phyloP scores from a whole-genome alignment of 2,888 invertebrate species.

The Holacanthella duospinosa region DNA sequence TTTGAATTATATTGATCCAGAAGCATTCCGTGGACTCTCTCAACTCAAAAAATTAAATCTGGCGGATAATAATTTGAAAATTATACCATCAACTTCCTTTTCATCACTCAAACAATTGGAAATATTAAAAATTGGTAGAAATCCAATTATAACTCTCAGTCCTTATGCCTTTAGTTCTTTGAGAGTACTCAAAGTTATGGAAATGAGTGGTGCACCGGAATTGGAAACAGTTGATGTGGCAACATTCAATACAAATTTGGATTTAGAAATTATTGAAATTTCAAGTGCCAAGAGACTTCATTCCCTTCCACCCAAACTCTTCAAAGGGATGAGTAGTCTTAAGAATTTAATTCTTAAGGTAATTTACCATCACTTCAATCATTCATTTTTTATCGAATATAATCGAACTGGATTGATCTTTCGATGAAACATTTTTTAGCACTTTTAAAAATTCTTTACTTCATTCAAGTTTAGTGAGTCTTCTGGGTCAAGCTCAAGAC shows the following conservation, averaged over 20 bases:
- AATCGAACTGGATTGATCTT: too few relatives aligned
- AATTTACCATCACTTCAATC: not conserved
- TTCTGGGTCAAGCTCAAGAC: too few relatives aligned
- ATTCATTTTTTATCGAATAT: too few relatives aligned
- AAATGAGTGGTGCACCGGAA: conserved; percentile 65
- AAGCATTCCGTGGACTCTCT: conserved; percentile 57
- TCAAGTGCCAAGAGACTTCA: conserved; percentile 66
- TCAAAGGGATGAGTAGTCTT: conserved; percentile 67
- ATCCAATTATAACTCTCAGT: conserved; percentile 60
- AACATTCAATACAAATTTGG: conserved; percentile 67
- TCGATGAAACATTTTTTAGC: too few relatives aligned
- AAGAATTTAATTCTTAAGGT: conserved; percentile 57
- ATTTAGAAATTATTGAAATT: conserved; percentile 63
- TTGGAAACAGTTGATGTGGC: conserved; percentile 63
- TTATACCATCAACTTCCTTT: conserved; percentile 60
- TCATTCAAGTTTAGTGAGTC: too few relatives aligned
- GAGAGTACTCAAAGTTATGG: conserved; percentile 62
- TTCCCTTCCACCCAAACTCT: conserved; percentile 61
- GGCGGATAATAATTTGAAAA: conserved; percentile 64
- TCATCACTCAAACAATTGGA: conserved; percentile 56
- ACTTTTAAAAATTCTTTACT: too few relatives aligned
- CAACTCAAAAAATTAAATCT: conserved; percentile 60
- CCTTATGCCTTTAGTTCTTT: conserved; percentile 63
- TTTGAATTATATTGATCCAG: conserved; percentile 63
- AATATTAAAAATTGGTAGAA: conserved; percentile 70